Percentiles rank a stretch among this genome's conserved stretches.
Conservation (phyloP, 2,113 vertebrate species). For the Anthoscopus minutus region DNA sequence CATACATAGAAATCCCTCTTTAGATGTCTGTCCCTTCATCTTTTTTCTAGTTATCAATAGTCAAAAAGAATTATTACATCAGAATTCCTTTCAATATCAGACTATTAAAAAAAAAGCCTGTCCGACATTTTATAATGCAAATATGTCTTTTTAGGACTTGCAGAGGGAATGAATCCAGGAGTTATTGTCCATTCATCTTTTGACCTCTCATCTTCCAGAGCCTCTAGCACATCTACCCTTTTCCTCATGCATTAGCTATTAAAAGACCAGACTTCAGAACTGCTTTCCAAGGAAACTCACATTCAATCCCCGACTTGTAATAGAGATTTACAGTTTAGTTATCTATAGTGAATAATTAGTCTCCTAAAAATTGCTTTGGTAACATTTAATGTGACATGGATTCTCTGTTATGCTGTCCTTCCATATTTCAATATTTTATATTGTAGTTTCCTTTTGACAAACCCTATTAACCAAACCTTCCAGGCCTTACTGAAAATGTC, state of each 20-base stretch:
- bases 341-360: slow-evolving; percentile 65
- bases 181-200: slow-evolving; percentile 37
- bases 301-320: slow-evolving; percentile 1
- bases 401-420: slow-evolving; percentile 21
- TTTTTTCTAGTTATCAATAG: background rate
- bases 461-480: slow-evolving; percentile 51
- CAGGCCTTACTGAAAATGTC: slow-evolving; percentile 47
- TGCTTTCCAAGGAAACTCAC: slow-evolving; percentile 2
- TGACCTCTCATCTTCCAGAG: slow-evolving; percentile 34
- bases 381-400: slow-evolving; percentile 30
- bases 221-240: slow-evolving; percentile 20
- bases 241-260: slow-evolving; percentile 25
- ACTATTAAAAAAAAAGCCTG: background rate
- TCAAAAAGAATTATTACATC: background rate
- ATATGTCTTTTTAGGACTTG: background rate
- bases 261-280: slow-evolving; percentile 16
- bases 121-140: slow-evolving; percentile 19
- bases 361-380: slow-evolving; percentile 60
- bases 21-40: background rate
- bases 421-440: slow-evolving; percentile 57
- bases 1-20: background rate
- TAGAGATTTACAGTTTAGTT: slow-evolving; percentile 63
- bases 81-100: background rate
- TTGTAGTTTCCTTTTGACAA: slow-evolving; percentile 20
- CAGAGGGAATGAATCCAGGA: slow-evolving; percentile 19